These are phyloP conservation scores for Bettongia penicillata DNA, from an alignment of 2,113 vertebrate species.

Conservation along the genomic window DNA sequence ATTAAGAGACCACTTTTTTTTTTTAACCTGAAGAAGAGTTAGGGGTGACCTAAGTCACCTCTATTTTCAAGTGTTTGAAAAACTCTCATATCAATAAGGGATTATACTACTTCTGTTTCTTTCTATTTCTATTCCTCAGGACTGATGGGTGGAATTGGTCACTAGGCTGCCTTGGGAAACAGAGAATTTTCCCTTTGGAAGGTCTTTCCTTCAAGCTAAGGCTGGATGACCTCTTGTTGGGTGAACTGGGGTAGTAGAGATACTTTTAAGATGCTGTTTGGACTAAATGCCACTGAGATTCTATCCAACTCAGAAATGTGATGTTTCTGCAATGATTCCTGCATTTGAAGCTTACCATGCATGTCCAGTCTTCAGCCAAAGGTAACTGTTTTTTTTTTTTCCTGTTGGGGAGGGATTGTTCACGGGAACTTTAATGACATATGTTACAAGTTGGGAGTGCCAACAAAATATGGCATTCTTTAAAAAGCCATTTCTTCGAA, in stretches of 20 bases:
- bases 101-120: neutral
- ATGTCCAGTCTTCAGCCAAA: conserved; percentile 45
- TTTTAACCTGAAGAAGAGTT: neutral
- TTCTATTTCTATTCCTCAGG: neutral
- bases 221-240: neutral
- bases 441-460: conserved; percentile 52
- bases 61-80: neutral
- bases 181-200: neutral
- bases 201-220: neutral
- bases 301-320: neutral
- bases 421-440: conserved; percentile 60
- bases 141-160: neutral
- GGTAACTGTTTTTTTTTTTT: conserved; percentile 37
- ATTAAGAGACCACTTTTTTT: neutral
- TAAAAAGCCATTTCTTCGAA: conserved; percentile 45
- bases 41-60: neutral
- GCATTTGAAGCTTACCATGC: conserved; percentile 47
- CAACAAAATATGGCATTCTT: conserved; percentile 44
- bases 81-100: neutral
- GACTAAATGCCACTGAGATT: neutral
- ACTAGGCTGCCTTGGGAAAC: neutral
- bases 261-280: neutral
- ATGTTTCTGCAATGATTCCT: conserved; percentile 2
- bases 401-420: conserved; percentile 42
- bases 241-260: neutral